These are phyloP conservation scores for Rhynchonycteris naso DNA, from an alignment of 2,797 vertebrate genomes.

Conservation along the genomic window DNA sequence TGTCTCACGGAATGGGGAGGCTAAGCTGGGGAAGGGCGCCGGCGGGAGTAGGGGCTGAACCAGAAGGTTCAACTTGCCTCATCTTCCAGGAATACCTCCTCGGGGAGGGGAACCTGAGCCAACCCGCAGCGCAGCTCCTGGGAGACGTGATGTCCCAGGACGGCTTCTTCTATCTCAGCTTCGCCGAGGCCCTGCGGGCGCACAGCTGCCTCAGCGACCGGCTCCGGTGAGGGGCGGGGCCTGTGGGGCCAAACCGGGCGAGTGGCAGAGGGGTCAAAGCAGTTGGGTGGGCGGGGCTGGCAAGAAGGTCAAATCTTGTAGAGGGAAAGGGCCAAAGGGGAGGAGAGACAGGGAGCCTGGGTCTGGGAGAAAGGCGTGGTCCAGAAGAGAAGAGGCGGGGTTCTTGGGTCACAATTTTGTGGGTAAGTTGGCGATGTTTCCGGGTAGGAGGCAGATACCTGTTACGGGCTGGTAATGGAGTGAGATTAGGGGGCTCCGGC, in stretches of 20 bases:
- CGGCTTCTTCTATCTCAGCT: conserved; percentile 89
- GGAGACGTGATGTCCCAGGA: conserved; percentile 91
- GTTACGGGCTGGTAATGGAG: rapidly evolving
- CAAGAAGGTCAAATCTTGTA: background rate
- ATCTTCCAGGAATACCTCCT: conserved; percentile 77
- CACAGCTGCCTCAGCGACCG: conserved; percentile 89
- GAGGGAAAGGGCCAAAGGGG: too few species aligned
- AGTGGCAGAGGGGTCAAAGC: background rate
- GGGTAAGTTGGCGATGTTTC: background rate
- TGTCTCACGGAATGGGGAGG: background rate
- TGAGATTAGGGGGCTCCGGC: background rate
- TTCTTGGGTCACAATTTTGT: background rate
- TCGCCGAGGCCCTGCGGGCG: conserved; percentile 88
- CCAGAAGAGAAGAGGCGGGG: background rate
- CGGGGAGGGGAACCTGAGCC: conserved; percentile 89
- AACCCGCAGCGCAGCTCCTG: conserved; percentile 88
- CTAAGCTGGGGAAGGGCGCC: background rate
- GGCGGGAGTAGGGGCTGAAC: background rate
- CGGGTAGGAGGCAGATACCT: too few species aligned
- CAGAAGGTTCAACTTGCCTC: background rate
- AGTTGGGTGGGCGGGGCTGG: background rate
- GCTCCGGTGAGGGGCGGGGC: conserved; percentile 76
- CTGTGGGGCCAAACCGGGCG: rapidly evolving
- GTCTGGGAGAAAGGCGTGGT: background rate
- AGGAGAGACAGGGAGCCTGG: background rate